phyloP scores from a whole-genome alignment of 2,888 invertebrate genomes.

The Cheilosia vernalis region DNA sequence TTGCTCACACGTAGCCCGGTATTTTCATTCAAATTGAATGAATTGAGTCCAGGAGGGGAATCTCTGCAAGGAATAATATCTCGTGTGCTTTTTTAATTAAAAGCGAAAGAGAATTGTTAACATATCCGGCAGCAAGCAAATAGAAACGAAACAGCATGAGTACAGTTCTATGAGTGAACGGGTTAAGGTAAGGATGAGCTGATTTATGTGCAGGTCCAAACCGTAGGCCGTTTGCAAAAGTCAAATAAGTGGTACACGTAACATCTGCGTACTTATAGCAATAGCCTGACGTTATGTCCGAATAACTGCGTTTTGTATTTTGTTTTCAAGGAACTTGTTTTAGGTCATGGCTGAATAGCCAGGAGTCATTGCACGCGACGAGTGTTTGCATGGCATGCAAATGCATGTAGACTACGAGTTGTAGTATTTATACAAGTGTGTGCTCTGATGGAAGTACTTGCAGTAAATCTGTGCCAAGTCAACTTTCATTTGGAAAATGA shows the following conservation, averaged over 20 bases:
- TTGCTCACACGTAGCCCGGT: conserved; percentile 11
- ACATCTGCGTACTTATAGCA: background rate
- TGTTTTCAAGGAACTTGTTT: background rate
- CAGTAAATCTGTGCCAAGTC: background rate
- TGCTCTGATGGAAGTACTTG: background rate
- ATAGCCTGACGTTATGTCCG: background rate
- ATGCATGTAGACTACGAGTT: background rate
- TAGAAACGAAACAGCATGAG: background rate
- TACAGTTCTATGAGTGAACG: background rate
- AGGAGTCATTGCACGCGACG: conserved; percentile 4
- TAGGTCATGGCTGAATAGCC: conserved; percentile 5
- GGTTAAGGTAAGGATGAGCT: background rate
- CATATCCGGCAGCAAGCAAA: background rate
- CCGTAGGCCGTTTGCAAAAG: background rate
- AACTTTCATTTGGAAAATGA: background rate
- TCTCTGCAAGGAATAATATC: background rate
- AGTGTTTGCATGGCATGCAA: background rate
- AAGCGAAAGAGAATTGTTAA: conserved; percentile 8
- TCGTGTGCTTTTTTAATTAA: conserved; percentile 50
- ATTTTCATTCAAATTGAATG: conserved; percentile 13
- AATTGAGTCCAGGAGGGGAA: background rate
- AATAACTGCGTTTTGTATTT: background rate
- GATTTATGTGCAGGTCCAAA: background rate
- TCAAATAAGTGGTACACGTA: conserved; percentile 5
- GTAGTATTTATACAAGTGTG: too few species aligned